Conservation (phyloP, 1,140 invertebrate species). For the Scaptomyza graminum region DNA sequence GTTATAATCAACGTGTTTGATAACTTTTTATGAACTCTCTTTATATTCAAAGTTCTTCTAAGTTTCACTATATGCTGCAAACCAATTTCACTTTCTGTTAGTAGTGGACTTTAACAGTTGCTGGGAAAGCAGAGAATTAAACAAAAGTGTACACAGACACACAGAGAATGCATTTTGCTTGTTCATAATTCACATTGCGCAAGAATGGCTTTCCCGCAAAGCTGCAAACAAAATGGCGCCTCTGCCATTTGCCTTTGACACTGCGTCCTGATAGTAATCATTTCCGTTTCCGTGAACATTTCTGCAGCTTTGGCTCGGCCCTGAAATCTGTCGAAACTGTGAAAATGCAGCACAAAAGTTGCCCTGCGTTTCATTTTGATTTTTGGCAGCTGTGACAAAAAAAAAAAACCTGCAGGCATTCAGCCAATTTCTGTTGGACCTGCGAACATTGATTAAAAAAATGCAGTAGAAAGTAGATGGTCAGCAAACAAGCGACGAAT, state of each 20-base stretch:
- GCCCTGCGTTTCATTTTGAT: slow-evolving; percentile 62
- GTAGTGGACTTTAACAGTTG: background rate
- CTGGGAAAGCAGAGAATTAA: background rate
- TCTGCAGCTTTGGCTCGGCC: slow-evolving; percentile 37
- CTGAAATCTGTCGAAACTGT: slow-evolving; percentile 19
- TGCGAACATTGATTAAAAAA: slow-evolving; percentile 43
- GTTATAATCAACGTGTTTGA: background rate
- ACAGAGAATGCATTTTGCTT: slow-evolving; percentile 5
- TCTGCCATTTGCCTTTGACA: slow-evolving; percentile 16
- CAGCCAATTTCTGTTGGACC: slow-evolving; percentile 7
- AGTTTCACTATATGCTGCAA: background rate
- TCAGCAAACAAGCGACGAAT: slow-evolving; percentile 27
- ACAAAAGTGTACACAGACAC: background rate
- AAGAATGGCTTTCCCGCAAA: slow-evolving; percentile 16
- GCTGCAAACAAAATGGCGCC: slow-evolving; percentile 30
- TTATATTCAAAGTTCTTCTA: background rate
- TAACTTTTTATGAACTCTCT: background rate
- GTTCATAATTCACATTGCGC: slow-evolving; percentile 51
- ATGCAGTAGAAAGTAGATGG: slow-evolving; percentile 55
- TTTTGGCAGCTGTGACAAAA: slow-evolving; percentile 23
- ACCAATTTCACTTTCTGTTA: slow-evolving; percentile 4
- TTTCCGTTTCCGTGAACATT: slow-evolving; percentile 53
- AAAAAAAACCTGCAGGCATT: slow-evolving; percentile 17
- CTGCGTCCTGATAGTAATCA: slow-evolving; percentile 40
- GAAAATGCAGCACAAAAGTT: slow-evolving; percentile 17